These are phyloP conservation scores for Bombyx huttoni DNA, from an alignment of 2,888 invertebrate genomes.

Conservation along the genomic window DNA sequence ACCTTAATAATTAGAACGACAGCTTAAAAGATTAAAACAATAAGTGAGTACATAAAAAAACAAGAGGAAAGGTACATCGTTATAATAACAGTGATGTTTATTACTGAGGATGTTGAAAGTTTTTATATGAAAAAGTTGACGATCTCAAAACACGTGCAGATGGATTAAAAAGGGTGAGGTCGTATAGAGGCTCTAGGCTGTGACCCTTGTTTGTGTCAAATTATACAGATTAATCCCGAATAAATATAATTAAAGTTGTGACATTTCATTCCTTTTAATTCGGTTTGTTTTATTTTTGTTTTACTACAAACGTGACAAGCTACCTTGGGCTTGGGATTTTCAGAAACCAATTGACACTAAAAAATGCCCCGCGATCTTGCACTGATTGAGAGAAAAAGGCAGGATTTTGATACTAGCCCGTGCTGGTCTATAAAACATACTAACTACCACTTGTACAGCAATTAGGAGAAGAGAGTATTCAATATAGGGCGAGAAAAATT, in stretches of 20 bases:
- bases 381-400: too few relatives aligned
- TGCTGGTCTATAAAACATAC: too few relatives aligned
- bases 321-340: too few relatives aligned
- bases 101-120: slow-evolving; percentile 43
- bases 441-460: too few relatives aligned
- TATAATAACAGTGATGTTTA: slow-evolving; percentile 34
- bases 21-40: slow-evolving; percentile 45
- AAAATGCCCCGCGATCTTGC: too few relatives aligned
- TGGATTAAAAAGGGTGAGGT: slow-evolving; percentile 52
- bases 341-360: too few relatives aligned
- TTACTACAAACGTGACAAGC: too few relatives aligned
- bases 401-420: too few relatives aligned
- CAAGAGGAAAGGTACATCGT: slow-evolving; percentile 11
- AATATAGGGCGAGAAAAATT: too few relatives aligned
- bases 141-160: slow-evolving; percentile 58
- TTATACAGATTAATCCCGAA: background rate
- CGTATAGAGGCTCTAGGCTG: slow-evolving; percentile 2
- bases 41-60: slow-evolving; percentile 35
- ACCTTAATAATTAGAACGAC: slow-evolving; percentile 12
- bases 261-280: slow-evolving; percentile 2
- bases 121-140: slow-evolving; percentile 58
- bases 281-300: background rate
- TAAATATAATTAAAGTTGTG: background rate
- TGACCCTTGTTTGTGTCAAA: background rate
- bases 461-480: too few relatives aligned